A percentile compares a stretch with the other conserved stretches of the same genome.
phyloP scores from a whole-genome alignment of 1,140 invertebrate species.

The Cardiocondyla obscurior region DNA sequence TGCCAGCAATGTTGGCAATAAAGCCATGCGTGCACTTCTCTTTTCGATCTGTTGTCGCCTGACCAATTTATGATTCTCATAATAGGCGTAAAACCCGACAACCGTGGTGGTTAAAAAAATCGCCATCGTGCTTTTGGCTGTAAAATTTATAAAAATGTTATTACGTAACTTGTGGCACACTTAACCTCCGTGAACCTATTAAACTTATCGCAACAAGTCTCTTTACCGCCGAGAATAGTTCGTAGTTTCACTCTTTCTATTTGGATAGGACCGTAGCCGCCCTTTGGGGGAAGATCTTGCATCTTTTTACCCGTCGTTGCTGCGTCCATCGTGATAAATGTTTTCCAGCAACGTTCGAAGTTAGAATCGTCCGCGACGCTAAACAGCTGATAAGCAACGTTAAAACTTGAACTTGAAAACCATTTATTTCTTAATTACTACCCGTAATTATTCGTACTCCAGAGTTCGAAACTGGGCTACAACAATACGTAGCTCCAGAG shows the following conservation, averaged over 20 bases:
- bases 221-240: constrained; percentile 10
- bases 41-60: not conserved
- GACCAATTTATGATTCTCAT: fast-evolving
- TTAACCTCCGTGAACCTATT: not conserved
- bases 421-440: no score
- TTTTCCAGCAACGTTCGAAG: no score
- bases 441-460: no score
- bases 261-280: constrained; percentile 48
- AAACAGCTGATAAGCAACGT: no score
- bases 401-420: no score
- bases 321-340: no score
- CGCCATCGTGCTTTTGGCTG: not conserved
- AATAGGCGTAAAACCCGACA: not conserved
- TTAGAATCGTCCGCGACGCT: no score
- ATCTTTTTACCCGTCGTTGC: not conserved
- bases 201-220: not conserved
- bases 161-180: not conserved
- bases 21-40: constrained; percentile 43
- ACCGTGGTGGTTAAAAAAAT: not conserved
- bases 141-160: not conserved
- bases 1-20: constrained; percentile 25
- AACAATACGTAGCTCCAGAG: no score
- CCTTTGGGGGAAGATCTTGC: constrained; percentile 62
- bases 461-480: no score
- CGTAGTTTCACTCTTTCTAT: constrained; percentile 27